Percentiles rank a stretch among this genome's conserved stretches.
Evolutionary conservation across 2,888 invertebrate genomes (phyloP).

Genomic region (Osmoderma eremita): DNA sequence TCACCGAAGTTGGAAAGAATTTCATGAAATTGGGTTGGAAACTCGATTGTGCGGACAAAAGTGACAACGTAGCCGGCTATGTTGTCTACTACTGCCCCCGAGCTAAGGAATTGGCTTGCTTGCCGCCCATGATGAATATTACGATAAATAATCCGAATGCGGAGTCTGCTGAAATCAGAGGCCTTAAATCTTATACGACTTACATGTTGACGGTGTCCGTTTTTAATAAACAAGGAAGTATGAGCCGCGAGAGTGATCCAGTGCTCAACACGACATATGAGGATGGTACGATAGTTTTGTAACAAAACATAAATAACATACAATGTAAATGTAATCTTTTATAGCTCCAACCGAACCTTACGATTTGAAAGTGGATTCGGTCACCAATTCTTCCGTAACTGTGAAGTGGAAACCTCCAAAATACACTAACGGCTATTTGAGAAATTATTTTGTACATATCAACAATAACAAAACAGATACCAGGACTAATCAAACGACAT

Average conservation of each 20-base stretch:
- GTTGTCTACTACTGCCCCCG: constrained; percentile 79
- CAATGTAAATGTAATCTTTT: constrained; percentile 42
- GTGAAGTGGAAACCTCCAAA: constrained; percentile 77
- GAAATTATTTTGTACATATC: constrained; percentile 67
- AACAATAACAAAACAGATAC: constrained; percentile 20
- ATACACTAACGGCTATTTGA: constrained; percentile 78
- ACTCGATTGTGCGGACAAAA: constrained; percentile 78
- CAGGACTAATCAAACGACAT: constrained; percentile 9
- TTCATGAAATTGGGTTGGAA: constrained; percentile 78
- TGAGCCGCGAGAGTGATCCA: constrained; percentile 70
- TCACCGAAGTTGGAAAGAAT: constrained; percentile 64
- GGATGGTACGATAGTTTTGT: constrained; percentile 66
- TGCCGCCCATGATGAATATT: constrained; percentile 61
- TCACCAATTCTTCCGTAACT: constrained; percentile 72
- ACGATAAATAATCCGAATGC: constrained; percentile 65
- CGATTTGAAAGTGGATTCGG: constrained; percentile 68
- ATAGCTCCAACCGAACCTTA: constrained; percentile 70
- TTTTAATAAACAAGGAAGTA: constrained; percentile 66
- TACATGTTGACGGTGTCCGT: constrained; percentile 78
- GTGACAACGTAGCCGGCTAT: constrained; percentile 78
- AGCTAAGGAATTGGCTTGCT: constrained; percentile 68
- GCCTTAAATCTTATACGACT: constrained; percentile 78
- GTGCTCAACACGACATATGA: constrained; percentile 75
- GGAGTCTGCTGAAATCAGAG: constrained; percentile 68
- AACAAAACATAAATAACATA: neutral